A percentile compares a stretch with the other conserved stretches of the same genome.
Evolutionary conservation across 2,797 vertebrate species (phyloP).

Genomic region (Lagodon rhomboides): DNA sequence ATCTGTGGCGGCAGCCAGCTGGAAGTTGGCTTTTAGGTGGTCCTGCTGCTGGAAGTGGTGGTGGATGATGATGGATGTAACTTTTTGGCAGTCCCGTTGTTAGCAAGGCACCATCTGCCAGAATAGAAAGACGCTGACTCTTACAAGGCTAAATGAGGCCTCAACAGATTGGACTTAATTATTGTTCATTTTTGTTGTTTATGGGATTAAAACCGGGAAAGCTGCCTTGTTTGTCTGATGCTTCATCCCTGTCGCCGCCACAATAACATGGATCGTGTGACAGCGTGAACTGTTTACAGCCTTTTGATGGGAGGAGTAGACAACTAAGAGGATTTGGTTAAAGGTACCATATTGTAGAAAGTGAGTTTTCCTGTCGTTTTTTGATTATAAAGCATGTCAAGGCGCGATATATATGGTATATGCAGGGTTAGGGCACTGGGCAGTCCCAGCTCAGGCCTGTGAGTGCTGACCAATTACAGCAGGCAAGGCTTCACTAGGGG

Average conservation of each 20-base stretch:
- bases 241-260: neutral
- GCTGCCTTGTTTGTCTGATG: neutral
- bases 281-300: neutral
- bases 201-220: neutral
- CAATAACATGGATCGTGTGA: neutral
- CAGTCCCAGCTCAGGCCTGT: no score
- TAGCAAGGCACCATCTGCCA: conserved; percentile 33
- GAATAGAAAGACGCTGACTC: conserved; percentile 37
- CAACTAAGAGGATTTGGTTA: neutral
- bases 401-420: no score
- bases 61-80: conserved; percentile 59
- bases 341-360: no score
- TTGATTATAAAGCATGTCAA: no score
- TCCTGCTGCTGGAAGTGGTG: conserved; percentile 52
- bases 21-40: conserved; percentile 54
- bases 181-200: conserved; percentile 8
- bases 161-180: conserved; percentile 24
- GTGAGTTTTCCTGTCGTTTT: no score
- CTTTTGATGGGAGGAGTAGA: neutral
- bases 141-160: conserved; percentile 21
- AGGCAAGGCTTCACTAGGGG: no score
- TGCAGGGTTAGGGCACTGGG: no score
- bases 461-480: no score
- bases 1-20: conserved; percentile 59
- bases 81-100: conserved; percentile 20